A percentile compares a stretch with the other conserved stretches of the same genome.
These are phyloP conservation scores for Pilophorus perplexus DNA, from an alignment of 2,888 invertebrate species.

Conservation along the genomic window DNA sequence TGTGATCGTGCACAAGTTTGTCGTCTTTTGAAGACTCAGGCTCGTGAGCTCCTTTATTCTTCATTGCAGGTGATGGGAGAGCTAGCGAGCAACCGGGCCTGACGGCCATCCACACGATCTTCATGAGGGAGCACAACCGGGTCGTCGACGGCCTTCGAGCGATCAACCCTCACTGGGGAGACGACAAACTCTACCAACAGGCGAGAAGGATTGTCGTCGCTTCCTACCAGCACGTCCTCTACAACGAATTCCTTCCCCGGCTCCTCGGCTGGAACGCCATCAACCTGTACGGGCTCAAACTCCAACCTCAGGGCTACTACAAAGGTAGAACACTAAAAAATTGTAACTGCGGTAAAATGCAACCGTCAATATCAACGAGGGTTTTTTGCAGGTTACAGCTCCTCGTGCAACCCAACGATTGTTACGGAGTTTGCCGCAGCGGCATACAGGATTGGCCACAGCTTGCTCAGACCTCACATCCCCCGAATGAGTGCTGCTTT, in stretches of 20 bases:
- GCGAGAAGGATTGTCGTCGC: conserved; percentile 75
- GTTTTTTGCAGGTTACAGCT: conserved; percentile 65
- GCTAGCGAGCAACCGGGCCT: conserved; percentile 90
- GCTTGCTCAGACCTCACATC: conserved; percentile 78
- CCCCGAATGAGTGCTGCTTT: conserved; percentile 76
- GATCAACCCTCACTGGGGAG: conserved; percentile 87
- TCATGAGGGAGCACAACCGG: conserved; percentile 86
- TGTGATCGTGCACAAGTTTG: no score
- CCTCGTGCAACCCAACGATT: conserved; percentile 82
- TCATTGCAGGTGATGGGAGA: conserved; percentile 66
- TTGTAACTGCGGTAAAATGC: no score
- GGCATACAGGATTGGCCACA: conserved; percentile 89
- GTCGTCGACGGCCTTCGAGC: conserved; percentile 72
- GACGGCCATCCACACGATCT: conserved; percentile 83
- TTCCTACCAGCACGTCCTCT: conserved; percentile 75
- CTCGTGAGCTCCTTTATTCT: no score
- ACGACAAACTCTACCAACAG: conserved; percentile 74
- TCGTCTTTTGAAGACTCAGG: no score
- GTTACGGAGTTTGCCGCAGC: conserved; percentile 89
- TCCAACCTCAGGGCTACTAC: conserved; percentile 79
- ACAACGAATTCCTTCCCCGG: conserved; percentile 86
- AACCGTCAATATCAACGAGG: no score
- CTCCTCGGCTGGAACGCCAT: conserved; percentile 87
- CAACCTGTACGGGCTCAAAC: conserved; percentile 80
- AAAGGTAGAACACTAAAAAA: conserved; percentile 56